phyloP scores from a whole-genome alignment of 2,797 vertebrate species.

The Rhinoraja longicauda region DNA sequence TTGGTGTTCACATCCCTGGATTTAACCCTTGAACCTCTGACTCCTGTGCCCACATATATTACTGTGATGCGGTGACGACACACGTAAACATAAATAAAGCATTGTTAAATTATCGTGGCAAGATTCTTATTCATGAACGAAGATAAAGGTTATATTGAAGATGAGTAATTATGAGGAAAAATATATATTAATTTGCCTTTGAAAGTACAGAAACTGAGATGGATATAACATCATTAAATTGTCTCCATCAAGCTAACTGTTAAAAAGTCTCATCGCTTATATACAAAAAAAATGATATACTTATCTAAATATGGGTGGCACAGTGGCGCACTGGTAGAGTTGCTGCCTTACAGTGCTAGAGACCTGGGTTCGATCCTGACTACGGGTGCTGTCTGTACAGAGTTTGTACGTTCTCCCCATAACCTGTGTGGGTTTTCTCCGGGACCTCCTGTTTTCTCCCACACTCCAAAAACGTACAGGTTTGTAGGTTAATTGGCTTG shows the following conservation, averaged over 20 bases:
- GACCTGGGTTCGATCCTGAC: too few relatives aligned
- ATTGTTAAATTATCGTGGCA: neutral
- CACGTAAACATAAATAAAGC: neutral
- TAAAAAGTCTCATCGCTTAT: neutral
- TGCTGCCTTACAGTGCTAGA: too few relatives aligned
- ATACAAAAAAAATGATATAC: neutral
- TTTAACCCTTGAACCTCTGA: too few relatives aligned
- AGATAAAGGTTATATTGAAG: neutral
- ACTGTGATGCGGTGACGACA: neutral
- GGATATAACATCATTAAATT: neutral
- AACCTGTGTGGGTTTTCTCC: too few relatives aligned
- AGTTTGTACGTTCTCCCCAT: too few relatives aligned
- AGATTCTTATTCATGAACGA: constrained; percentile 5
- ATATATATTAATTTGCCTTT: neutral
- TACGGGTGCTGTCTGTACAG: too few relatives aligned
- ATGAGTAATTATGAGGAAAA: neutral
- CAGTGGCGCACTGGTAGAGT: too few relatives aligned
- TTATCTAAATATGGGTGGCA: neutral
- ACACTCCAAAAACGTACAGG: too few relatives aligned
- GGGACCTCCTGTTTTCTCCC: too few relatives aligned
- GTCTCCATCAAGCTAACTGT: neutral
- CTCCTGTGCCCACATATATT: too few relatives aligned
- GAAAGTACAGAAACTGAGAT: neutral
- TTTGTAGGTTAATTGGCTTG: too few relatives aligned
- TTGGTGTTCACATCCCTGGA: too few relatives aligned